A percentile compares a stretch with the other conserved stretches of the same genome.
These are phyloP conservation scores for Diarsia mendica DNA, from an alignment of 2,888 invertebrate genomes.

Conservation along the genomic window DNA sequence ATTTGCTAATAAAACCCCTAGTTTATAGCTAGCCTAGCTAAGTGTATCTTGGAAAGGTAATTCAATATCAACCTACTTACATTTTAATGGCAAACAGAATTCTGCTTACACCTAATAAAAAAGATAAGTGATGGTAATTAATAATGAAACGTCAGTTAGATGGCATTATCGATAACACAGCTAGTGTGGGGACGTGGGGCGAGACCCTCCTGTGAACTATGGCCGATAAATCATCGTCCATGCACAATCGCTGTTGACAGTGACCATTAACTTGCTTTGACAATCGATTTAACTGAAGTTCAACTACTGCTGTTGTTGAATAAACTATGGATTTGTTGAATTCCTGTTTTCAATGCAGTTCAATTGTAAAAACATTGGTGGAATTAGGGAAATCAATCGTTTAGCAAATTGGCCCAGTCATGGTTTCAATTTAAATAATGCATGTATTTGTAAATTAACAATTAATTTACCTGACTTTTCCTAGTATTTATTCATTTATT, in stretches of 20 bases:
- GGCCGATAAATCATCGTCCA: conserved; percentile 45
- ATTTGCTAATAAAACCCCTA: background rate
- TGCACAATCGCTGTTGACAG: conserved; percentile 43
- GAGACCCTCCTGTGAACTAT: conserved; percentile 30
- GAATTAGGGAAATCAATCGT: background rate
- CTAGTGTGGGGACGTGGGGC: conserved; percentile 33
- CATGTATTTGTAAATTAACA: background rate
- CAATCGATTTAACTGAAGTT: conserved; percentile 16
- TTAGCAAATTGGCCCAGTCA: background rate
- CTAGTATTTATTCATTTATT: background rate
- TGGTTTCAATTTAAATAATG: background rate
- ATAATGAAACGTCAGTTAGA: conserved; percentile 33
- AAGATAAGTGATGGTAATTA: conserved; percentile 34
- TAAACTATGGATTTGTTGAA: background rate
- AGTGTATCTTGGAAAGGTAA: background rate
- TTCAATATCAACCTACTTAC: background rate
- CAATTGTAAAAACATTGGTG: background rate
- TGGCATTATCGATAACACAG: conserved; percentile 32
- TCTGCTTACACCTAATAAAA: conserved; percentile 8
- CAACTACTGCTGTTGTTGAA: background rate
- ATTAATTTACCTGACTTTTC: background rate
- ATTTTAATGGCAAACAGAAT: background rate
- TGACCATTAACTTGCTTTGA: conserved; percentile 26
- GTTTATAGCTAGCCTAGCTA: background rate
- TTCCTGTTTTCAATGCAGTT: conserved; percentile 8